Conservation (phyloP, 2,113 vertebrate genomes). For the Tychaedon coryphoeus region DNA sequence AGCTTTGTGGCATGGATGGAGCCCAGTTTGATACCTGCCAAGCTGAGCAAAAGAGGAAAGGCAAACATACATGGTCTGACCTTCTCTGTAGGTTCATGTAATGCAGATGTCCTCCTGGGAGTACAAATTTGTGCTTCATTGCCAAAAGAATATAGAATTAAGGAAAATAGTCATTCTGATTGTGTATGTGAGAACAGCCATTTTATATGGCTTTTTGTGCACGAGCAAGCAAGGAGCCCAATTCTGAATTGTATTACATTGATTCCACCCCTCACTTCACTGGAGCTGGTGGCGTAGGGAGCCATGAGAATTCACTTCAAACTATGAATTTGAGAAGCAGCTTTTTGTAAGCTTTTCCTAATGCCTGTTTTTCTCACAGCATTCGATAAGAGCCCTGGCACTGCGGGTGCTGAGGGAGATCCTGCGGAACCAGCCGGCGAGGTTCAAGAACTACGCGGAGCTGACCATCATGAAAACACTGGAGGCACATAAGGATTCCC, state of each 20-base stretch:
- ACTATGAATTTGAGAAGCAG: neutral
- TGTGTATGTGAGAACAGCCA: neutral
- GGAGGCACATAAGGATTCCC: constrained; percentile 97
- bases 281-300: accelerated
- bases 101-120: neutral
- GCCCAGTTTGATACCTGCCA: neutral
- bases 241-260: neutral
- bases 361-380: constrained; percentile 65
- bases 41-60: neutral
- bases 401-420: constrained; percentile 94
- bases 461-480: constrained; percentile 99
- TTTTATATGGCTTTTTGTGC: neutral
- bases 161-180: neutral
- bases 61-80: neutral
- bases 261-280: neutral
- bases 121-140: neutral
- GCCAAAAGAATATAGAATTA: neutral
- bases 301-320: neutral
- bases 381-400: constrained; percentile 92
- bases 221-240: neutral
- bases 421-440: constrained; percentile 92
- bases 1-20: neutral
- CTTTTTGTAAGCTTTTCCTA: neutral
- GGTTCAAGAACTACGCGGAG: constrained; percentile 98
- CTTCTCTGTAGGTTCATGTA: neutral